Conservation (phyloP, 1,140 invertebrate genomes). For the Pogonomyrmex californicus region DNA sequence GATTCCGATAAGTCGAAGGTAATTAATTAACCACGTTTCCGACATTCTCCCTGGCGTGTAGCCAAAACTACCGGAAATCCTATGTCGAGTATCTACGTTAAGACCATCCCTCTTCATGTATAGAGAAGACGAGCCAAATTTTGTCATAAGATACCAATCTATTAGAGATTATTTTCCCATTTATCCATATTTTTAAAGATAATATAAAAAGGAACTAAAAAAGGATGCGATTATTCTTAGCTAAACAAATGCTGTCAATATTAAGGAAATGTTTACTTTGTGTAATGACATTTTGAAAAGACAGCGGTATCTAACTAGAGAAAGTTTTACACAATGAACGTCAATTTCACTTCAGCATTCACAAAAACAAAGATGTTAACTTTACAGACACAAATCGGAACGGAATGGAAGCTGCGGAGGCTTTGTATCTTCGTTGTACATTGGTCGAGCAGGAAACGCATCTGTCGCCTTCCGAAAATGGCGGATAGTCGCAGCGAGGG, state of each 20-base stretch:
- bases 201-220: background rate
- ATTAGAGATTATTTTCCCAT: background rate
- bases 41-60: constrained; percentile 63
- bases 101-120: background rate
- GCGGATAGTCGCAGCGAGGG: constrained; percentile 47
- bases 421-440: constrained; percentile 43
- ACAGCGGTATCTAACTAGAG: background rate
- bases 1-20: constrained; percentile 74
- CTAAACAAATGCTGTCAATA: background rate
- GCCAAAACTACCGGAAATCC: constrained; percentile 72
- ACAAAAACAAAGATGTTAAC: background rate
- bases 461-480: constrained; percentile 68
- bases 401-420: background rate
- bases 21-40: constrained; percentile 79
- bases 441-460: constrained; percentile 49
- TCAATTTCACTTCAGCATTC: background rate
- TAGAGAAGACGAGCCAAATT: background rate
- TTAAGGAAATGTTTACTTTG: background rate
- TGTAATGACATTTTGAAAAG: background rate
- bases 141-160: background rate
- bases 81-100: constrained; percentile 70
- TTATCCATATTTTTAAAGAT: background rate
- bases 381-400: constrained; percentile 33
- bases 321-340: background rate
- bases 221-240: background rate